Percentiles rank a stretch among this genome's conserved stretches.
These are phyloP conservation scores for Papio anubis DNA, from an alignment of 2,113 vertebrate genomes.

Conservation along the genomic window DNA sequence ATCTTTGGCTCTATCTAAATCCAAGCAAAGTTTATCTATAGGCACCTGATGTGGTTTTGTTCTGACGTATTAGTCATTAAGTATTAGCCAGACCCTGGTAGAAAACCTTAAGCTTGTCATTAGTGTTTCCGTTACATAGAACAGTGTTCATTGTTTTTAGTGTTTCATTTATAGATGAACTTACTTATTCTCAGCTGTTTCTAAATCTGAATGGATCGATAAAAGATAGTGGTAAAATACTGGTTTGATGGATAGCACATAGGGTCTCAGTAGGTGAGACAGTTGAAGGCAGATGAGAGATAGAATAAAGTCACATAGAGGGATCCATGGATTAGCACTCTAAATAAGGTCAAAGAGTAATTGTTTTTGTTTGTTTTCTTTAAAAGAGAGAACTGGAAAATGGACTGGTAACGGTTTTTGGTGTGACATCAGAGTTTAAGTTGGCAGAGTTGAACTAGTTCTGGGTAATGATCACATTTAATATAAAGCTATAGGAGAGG, in stretches of 20 bases:
- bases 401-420: not conserved
- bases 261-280: not conserved
- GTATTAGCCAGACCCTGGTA: not conserved
- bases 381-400: conserved; percentile 20
- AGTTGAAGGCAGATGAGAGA: not conserved
- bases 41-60: not conserved
- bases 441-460: not conserved
- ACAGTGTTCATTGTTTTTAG: not conserved
- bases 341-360: not conserved
- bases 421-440: not conserved
- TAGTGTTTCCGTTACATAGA: not conserved
- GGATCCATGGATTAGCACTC: not conserved
- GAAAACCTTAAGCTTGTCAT: conserved; percentile 14
- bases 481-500: not conserved
- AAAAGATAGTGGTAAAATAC: not conserved
- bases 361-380: conserved; percentile 4
- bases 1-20: not conserved
- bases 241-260: not conserved
- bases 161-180: not conserved
- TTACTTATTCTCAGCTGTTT: not conserved
- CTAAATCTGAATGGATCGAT: not conserved
- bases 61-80: conserved; percentile 1
- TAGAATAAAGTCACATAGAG: not conserved
- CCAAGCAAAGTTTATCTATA: not conserved
- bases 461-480: not conserved